These are phyloP conservation scores for Patella pellucida DNA, from an alignment of 2,888 invertebrate genomes.

Conservation along the genomic window DNA sequence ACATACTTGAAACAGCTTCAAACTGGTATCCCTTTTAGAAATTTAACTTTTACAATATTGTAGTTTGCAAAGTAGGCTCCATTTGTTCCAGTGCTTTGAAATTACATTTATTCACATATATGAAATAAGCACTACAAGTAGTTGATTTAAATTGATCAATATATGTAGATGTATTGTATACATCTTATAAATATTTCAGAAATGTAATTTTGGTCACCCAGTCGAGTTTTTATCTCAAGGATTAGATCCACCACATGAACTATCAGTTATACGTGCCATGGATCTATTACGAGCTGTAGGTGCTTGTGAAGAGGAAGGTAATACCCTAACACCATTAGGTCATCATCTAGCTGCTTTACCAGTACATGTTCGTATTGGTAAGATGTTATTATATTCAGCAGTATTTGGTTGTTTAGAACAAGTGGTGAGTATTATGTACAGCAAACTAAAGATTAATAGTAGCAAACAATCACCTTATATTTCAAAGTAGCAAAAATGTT, in stretches of 20 bases:
- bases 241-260: constrained; percentile 60
- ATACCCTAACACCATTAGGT: constrained; percentile 65
- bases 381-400: constrained; percentile 66
- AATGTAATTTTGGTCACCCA: constrained; percentile 65
- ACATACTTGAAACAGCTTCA: no score
- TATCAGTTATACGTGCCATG: constrained; percentile 61
- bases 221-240: constrained; percentile 59
- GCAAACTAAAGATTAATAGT: no score
- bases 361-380: constrained; percentile 67
- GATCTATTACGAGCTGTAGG: constrained; percentile 62
- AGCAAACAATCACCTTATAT: no score
- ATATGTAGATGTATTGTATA: not conserved
- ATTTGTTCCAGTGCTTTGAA: constrained; percentile 2
- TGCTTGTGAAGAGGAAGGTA: constrained; percentile 55
- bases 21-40: no score
- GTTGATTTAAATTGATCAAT: not conserved
- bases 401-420: constrained; percentile 67
- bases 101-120: not conserved
- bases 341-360: constrained; percentile 67
- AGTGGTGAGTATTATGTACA: constrained; percentile 52
- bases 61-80: not conserved
- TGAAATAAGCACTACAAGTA: not conserved
- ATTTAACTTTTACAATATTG: no score
- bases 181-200: constrained; percentile 44
- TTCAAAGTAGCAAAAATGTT: no score